Base-by-base conservation (phyloP, 23 tunicate species). In the Oikopleura vanhoeffeni region DNA sequence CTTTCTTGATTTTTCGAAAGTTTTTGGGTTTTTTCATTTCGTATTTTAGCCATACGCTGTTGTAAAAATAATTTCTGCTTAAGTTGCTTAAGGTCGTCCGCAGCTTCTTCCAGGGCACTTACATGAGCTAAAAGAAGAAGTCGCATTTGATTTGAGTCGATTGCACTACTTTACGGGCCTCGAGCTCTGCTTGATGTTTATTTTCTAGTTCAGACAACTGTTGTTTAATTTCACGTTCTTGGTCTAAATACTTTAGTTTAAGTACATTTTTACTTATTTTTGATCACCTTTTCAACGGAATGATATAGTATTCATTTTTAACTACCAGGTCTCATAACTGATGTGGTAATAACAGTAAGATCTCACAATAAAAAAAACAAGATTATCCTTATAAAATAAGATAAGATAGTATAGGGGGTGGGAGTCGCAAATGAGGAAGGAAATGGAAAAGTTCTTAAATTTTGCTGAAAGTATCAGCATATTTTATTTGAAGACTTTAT, bases 151-250 rank as follows among this genome's bases (percentile, higher is more conserved):
- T 18, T 2, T 3, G 27, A 2, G 27, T 18, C 35, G 32, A 71
- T 18, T 18, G 27, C 32, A 32, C 79, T n/a, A n/a, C 79, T 30
- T 71, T 18, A 2, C 79, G 79, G 34, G 79, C 79, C 32, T 71
- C 79, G 32, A 71, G 27, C 35, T 71, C 79, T 28, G 79, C 79
- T 71, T 71, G 79, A 2, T 71, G 79, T 71, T 71, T 71, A 38
- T 3, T 30, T 3, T 71, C 32, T 18, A 71, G 79, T 32, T 71
- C 79, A 2, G 79, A 71, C 38, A 71, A 18, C 3, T 18, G 27
- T 30, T 71, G 79, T 32, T 71, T 49, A 8, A 8, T 8, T 18
- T 49, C 18, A 8, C 60, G 60, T 8, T 8, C 60, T 8, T 8
- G 60, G 8, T 49, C 60, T 49, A n/a, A n/a, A n/a, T n/a, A n/a